A percentile compares a stretch with the other conserved stretches of the same genome.
phyloP scores from a whole-genome alignment of 1,140 invertebrate genomes.

The Bathynomus jamesi region DNA sequence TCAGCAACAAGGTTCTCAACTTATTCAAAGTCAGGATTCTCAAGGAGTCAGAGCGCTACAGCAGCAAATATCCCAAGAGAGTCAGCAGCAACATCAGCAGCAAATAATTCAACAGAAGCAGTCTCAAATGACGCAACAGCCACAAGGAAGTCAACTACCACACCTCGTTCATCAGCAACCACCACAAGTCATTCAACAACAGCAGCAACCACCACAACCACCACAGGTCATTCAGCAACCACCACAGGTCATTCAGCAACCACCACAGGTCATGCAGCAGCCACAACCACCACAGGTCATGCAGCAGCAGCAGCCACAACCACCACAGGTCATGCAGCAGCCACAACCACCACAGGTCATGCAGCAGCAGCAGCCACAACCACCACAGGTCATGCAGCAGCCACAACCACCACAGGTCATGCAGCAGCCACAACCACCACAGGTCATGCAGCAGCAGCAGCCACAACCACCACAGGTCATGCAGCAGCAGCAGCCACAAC shows the following conservation, averaged over 20 bases:
- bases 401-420: conserved; percentile 7
- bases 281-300: conserved; percentile 40
- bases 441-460: conserved; percentile 22
- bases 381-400: conserved; percentile 4
- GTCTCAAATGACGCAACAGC: too few species aligned
- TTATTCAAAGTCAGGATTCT: too few species aligned
- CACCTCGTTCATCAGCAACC: conserved; percentile 20
- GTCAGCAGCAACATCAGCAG: conserved; percentile 9
- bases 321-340: conserved; percentile 42
- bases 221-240: conserved; percentile 12
- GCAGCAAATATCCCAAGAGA: conserved; percentile 18
- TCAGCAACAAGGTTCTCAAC: conserved; percentile 20
- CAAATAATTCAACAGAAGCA: too few species aligned
- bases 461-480: conserved; percentile 12
- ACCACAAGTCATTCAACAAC: conserved; percentile 35
- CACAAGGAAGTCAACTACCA: too few species aligned
- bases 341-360: conserved; percentile 44
- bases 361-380: conserved; percentile 41
- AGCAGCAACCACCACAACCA: conserved; percentile 27
- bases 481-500: conserved; percentile 12
- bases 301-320: conserved; percentile 38
- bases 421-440: conserved; percentile 37
- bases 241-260: conserved; percentile 16
- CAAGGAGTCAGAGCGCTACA: too few species aligned
- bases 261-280: conserved; percentile 40